Base-by-base conservation (phyloP, 2,113 vertebrate species). In the Steatornis caripensis region DNA sequence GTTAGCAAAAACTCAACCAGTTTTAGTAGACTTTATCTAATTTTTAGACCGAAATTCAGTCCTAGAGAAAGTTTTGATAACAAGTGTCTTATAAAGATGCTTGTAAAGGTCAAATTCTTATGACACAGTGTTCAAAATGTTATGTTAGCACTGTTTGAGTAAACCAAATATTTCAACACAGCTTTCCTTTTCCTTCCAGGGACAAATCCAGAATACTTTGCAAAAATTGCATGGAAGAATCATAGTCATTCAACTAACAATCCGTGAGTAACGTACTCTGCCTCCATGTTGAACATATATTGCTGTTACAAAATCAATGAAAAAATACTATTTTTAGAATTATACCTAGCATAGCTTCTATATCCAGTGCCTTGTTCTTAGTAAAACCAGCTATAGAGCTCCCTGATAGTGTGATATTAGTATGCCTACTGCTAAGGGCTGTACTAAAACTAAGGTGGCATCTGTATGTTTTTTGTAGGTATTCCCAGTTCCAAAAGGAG, bases 181-280 rank as follows among this genome's bases (percentile, higher is more conserved):
- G 11, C 30, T 89, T 94, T 8, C 46, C 80, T 96, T 62, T 29
- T 81, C 93, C 72, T 92, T 97, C 49, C 62, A 99, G 99, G 99
- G 57, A 99, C 99, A 61, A 99, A 98, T 96, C 95, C 97, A 61
- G 99, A 99, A 95, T 99, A 99, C 69, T 99, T 99, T 98, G 99
- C 99, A 26, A 99, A 99, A 98, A 99, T 99, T 96, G 99, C 99
- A 20, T 99, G 99, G 99, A 99, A 99, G 97, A 99, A 99, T 97
- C 99, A 99, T 97, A 99, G 98, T 43, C 99, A 99, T 98, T 99
- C 99, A 45, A 97, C 97, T 84, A 99, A 99, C 91, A 99, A 99
- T 96, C 99, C 99, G 99, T 99, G 98, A 99, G 99, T 98, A 55
- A 4, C 7, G 7, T 36, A 7, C 43, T 54, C 27, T 55, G 41